Base-by-base conservation (phyloP, 2,797 vertebrate species). In the Caiman crocodilus region DNA sequence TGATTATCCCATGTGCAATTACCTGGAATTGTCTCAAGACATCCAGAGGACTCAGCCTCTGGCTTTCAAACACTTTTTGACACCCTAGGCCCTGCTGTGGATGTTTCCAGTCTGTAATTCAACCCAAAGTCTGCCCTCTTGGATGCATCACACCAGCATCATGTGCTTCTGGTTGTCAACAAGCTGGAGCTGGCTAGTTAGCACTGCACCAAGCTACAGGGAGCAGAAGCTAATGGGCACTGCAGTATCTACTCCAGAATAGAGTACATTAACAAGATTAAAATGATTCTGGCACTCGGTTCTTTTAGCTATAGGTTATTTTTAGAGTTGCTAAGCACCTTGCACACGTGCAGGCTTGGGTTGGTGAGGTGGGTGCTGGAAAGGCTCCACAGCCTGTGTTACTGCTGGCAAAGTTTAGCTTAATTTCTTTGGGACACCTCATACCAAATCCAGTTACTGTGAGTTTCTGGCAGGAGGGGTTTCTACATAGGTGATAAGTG, bases 121-220 rank as follows among this genome's bases (percentile, higher is more conserved):
- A 71, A 5, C 56, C 30, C 63, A 20, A 26, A 11, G 60, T 21
- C 56, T 50, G 35, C 73, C 4, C 1, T 11, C 80, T 42, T 30
- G 0, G 1, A 16, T 59, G 11, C 0, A 3, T 18, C 7, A 13
- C 0, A 26, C 23, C 55, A 0, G 0, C 14, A 25, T 7, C n/a
- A 6, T 42, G 21, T 35, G 67, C 67, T 23, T 23, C 20, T 20
- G 35, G 20, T 23, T 32, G 30, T 69, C 13, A 69, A 69, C 32
- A 12, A 35, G 63, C 1, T 4, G 60, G 26, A 85, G 65, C 42
- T 7, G 10, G 23, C 35, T 1, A 28, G 60, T 74, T 60, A 58
- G 8, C 2, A 9, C 16, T 30, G n/a, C 5, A 17, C n/a, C 30
- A 7, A 64, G 67, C 23, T 35, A 32, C 20, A 23, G 14, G 14